Evolutionary conservation across 2,797 vertebrate species (phyloP), one percentile per base, ranked within the genome.

Genomic region (Picus viridis): DNA sequence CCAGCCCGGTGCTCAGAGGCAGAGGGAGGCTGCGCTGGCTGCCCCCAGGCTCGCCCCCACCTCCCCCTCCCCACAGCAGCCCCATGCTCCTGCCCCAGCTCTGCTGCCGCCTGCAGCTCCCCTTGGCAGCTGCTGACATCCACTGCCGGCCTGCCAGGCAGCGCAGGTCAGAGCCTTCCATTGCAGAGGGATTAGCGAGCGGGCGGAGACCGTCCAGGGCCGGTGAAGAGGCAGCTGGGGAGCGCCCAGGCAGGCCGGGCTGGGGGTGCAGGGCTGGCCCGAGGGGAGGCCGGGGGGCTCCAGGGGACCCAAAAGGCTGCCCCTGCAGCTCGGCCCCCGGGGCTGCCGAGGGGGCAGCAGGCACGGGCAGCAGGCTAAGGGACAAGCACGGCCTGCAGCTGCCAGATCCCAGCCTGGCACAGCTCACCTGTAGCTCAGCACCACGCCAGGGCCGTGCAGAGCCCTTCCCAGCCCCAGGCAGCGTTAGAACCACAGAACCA

Each of bases 191-290:
- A 97, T 96, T 96, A 97, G 95, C 74, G 58, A 94, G 92, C 96
- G 96, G 94, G 94, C 96, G 96, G 95, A 94, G 95, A 95, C 91
- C 96, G 94, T 96, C 97, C 93, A 94, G 95, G 34, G 89, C 91
- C 97, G 97, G 97, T 97, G 96, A 97, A 96, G 78, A 94, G 96
- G 93, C 95, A 95, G 91, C 96, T 96, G 96, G 96, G 93, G 91
- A 82, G 93, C 87, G 93, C 95, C 95, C 88, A 89, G 94, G 94
- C 83, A 74, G 96, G 86, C 88, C 85, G 36, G 36, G 36, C 36
- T 36, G 36, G 36, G 8, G 8, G 36, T 36, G 36, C 96, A 93
- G 89, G 86, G 89, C 94, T 54, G 75, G 82, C 84, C 83, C 59
- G 90, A 27, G 73, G 78, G 94, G 75, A 93, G 89, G 82, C 85